Conservation (phyloP, 2,113 vertebrate genomes). For the Calcarius ornatus region DNA sequence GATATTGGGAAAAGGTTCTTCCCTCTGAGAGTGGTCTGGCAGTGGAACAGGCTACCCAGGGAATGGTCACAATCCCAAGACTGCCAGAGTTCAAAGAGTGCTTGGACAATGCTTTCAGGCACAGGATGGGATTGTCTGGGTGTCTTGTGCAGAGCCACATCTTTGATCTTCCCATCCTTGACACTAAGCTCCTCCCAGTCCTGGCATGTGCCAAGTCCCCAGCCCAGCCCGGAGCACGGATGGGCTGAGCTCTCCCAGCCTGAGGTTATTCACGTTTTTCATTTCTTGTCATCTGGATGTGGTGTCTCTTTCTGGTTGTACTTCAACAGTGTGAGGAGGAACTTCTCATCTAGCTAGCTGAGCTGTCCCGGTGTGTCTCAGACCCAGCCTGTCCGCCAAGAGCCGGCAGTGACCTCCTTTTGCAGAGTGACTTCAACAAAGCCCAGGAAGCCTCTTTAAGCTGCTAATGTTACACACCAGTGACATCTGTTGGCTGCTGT, state of each 20-base stretch:
- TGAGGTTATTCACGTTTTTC: not conserved
- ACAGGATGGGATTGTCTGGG: too few species aligned
- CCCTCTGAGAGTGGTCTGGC: not conserved
- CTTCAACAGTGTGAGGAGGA: not conserved
- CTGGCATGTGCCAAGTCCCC: not conserved
- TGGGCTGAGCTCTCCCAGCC: accelerated
- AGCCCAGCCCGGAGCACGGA: accelerated
- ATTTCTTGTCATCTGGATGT: not conserved
- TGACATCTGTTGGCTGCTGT: constrained; percentile 8
- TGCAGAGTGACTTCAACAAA: not conserved
- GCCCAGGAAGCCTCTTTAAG: not conserved
- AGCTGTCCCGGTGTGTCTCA: not conserved
- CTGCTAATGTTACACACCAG: not conserved
- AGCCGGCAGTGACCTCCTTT: not conserved
- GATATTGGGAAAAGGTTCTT: not conserved
- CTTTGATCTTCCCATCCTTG: not conserved
- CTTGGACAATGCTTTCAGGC: not conserved
- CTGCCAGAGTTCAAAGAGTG: not conserved
- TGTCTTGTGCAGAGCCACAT: not conserved
- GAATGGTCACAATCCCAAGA: not conserved
- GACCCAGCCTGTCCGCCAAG: not conserved
- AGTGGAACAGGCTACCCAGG: not conserved
- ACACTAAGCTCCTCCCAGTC: not conserved
- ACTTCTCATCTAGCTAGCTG: not conserved
- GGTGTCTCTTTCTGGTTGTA: not conserved